A percentile compares a stretch with the other conserved stretches of the same genome.
phyloP scores from a whole-genome alignment of 2,113 vertebrate genomes.

The Turnix velox region DNA sequence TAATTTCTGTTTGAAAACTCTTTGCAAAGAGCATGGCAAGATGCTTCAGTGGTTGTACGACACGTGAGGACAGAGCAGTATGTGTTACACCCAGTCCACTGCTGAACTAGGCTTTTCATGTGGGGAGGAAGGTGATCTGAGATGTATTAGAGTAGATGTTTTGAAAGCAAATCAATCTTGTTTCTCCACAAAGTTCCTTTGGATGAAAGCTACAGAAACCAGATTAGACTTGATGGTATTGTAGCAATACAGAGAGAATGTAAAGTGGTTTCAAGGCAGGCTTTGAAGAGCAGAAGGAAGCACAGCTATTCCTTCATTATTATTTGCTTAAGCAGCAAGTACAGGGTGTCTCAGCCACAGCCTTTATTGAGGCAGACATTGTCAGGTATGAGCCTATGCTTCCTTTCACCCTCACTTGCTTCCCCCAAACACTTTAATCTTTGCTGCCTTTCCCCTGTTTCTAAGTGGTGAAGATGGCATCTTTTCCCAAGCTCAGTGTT shows the following conservation, averaged over 20 bases:
- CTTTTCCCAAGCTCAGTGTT: neutral
- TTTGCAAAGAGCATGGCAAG: neutral
- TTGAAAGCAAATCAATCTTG: neutral
- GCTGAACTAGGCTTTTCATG: neutral
- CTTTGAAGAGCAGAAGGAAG: neutral
- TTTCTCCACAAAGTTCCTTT: neutral
- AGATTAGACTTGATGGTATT: neutral
- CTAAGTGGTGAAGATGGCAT: neutral
- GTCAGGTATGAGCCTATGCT: neutral
- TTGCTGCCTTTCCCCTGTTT: neutral
- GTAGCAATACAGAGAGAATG: neutral
- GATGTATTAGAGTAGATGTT: fast-evolving
- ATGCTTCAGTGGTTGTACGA: neutral
- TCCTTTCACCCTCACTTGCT: neutral
- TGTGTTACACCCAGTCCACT: fast-evolving
- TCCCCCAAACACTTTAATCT: neutral
- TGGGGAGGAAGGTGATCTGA: neutral
- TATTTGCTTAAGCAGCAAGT: neutral
- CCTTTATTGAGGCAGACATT: neutral
- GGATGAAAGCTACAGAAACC: neutral
- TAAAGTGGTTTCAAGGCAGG: neutral
- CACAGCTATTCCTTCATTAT: neutral
- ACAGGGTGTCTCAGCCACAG: neutral
- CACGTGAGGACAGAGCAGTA: neutral
- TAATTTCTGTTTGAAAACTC: neutral